Conservation (phyloP, 2,888 invertebrate genomes). For the Drosophila subsilvestris region DNA sequence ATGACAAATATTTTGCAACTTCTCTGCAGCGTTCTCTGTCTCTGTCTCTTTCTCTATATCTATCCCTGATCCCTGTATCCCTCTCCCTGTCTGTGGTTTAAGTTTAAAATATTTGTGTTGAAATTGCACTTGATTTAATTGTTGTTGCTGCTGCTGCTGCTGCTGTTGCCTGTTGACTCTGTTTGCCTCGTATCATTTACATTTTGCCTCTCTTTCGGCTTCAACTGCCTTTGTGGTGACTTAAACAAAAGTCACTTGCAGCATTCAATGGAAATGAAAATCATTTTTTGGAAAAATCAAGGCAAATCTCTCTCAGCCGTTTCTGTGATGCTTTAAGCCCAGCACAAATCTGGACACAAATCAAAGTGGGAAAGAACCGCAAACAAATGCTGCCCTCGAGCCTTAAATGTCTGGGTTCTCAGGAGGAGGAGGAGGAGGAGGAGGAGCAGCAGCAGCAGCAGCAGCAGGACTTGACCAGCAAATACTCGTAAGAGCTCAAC, state of each 20-base stretch:
- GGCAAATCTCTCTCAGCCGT: constrained; percentile 12
- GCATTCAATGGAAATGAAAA: constrained; percentile 33
- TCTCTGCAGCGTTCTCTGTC: constrained; percentile 50
- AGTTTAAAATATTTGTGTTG: constrained; percentile 76
- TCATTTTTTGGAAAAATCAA: constrained; percentile 30
- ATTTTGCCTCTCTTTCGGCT: constrained; percentile 42
- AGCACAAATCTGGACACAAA: constrained; percentile 64
- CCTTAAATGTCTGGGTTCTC: constrained; percentile 30
- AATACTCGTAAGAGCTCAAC: constrained; percentile 33
- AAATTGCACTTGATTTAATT: constrained; percentile 78
- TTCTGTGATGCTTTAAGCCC: constrained; percentile 58
- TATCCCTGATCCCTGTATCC: constrained; percentile 7
- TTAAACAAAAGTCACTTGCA: constrained; percentile 68
- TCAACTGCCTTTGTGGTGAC: constrained; percentile 43
- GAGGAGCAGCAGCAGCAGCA: not conserved
- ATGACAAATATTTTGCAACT: constrained; percentile 77
- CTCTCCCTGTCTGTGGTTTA: constrained; percentile 53
- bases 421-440: not conserved
- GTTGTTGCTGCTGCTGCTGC: constrained; percentile 58
- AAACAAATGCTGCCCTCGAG: constrained; percentile 74
- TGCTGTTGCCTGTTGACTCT: constrained; percentile 34
- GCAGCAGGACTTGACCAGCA: constrained; percentile 26
- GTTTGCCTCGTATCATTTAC: constrained; percentile 66
- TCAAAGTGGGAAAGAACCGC: constrained; percentile 77
- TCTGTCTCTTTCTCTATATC: constrained; percentile 6